Evolutionary conservation across 2,113 vertebrate genomes (phyloP), one percentile per base, ranked within the genome.

Genomic region (Seriola quinqueradiata): DNA sequence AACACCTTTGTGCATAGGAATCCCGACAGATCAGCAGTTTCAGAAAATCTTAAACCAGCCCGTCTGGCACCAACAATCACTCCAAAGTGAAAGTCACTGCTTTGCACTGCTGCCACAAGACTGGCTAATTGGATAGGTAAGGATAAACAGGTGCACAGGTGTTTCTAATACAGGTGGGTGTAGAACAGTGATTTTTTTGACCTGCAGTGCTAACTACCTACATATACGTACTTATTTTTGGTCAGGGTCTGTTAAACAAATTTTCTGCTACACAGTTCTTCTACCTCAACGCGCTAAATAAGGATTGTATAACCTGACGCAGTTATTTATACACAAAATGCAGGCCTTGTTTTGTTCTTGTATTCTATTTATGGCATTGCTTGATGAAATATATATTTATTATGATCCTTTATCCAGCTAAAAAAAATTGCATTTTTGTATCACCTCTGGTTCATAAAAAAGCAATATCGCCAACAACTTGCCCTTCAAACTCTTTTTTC

Each of bases 401-500:
- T 23, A n/a, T 21, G 13, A 13, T 23, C 9, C 10, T 13, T 52
- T 3, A 16, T 38, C 25, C 17, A 32, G 2, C n/a, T n/a, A 2
- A 40, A 58, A 73, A n/a, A 4, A 61, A 32, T 34, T 38, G 19
- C 19, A 12, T 1, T n/a, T 72, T 46, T 12, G 16, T 25, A 32
- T 78, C 34, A 19, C 40, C 58, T 54, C 44, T 16, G 46, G 3
- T 32, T 69, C 16, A 63, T 64, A 25, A 52, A 59, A 80, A 32
- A 57, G 42, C 3, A 57, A 12, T 46, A 3, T 13, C 23, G 46
- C 5, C 5, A 40, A 44, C 52, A 66, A 40, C 12, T 46, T 64
- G 61, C 34, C 65, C 38, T 72, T 75, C 34, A 75, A 80, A 70
- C 32, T 58, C 81, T 50, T 59, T 67, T 59, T 64, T 42, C 54